Base-by-base conservation (phyloP, 1,140 invertebrate genomes). In the Drosophila punjabiensis region DNA sequence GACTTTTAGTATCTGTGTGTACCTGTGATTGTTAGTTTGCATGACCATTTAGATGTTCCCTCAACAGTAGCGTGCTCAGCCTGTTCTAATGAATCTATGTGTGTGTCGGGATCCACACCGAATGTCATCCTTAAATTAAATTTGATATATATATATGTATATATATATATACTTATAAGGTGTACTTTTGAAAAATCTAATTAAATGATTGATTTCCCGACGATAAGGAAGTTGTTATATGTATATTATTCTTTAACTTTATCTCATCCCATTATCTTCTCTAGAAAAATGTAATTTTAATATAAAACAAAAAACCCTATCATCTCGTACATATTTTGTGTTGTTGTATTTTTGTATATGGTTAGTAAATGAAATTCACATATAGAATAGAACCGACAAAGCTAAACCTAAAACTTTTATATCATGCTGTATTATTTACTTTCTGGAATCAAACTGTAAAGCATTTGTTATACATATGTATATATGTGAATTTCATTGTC, bases 11-110 rank as follows among this genome's bases (percentile, higher is more conserved):
- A 52, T 47, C 74, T 69, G 93, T 47, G 79, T 93, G 94, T 95
- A 98, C 98, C 98, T 98, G 98, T 99, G 93, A 99, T 98, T 93
- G 98, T 98, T 95, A 99, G 98, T 96, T 99, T 99, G 95, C 98
- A 99, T 94, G 98, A 99, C 99, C 99, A 99, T 95, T 99, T 99
- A 93, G 98, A 99, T 92, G 98, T 99, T 94, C 99, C 99, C 95
- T 99, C 99, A 93, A 99, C 97, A 94, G 99, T 99, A 94, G 97
- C 96, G 95, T 97, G 96, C 95, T 99, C 98, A 86, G 98, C 98
- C 94, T 98, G 97, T 95, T 99, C 98, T 95, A 99, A 96, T 94
- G 98, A 98, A 95, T 99, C 98, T 95, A 98, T 98, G 95, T 99
- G 99, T 94, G 98, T 98, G 95, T 99, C 98, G 94, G 98, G 98